These are phyloP conservation scores for Folsomia manolachei DNA, from an alignment of 2,888 invertebrate species.

Conservation along the genomic window DNA sequence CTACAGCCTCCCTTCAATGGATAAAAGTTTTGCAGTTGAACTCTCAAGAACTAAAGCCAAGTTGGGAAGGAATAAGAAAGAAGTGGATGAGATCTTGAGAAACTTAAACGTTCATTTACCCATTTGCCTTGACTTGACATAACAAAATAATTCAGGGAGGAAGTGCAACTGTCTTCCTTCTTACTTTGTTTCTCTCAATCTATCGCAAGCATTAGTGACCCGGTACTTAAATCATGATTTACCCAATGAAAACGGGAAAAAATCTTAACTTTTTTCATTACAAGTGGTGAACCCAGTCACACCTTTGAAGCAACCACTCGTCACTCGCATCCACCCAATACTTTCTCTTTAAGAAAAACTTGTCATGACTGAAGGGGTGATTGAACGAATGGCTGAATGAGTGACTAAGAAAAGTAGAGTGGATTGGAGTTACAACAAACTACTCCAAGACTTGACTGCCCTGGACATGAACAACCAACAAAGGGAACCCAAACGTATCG, in stretches of 20 bases:
- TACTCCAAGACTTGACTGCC: too few species aligned
- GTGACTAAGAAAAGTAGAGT: too few species aligned
- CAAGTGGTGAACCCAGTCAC: conserved; percentile 13
- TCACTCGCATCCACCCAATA: too few species aligned
- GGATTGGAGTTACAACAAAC: too few species aligned
- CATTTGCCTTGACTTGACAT: background rate
- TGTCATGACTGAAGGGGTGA: too few species aligned
- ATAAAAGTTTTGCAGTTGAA: background rate
- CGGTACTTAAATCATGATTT: conserved; percentile 36
- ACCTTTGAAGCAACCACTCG: background rate
- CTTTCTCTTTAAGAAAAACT: too few species aligned
- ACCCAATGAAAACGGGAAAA: conserved; percentile 24
- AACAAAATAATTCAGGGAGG: conserved; percentile 17
- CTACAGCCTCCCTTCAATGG: background rate
- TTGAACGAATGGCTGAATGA: too few species aligned
- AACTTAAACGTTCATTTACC: background rate
- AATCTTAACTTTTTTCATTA: conserved; percentile 19
- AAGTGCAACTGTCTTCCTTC: background rate
- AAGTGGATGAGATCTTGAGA: too few species aligned
- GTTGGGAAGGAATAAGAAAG: background rate
- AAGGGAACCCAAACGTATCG: too few species aligned
- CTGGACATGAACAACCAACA: too few species aligned
- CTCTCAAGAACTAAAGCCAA: too few species aligned
- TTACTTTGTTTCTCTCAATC: background rate
- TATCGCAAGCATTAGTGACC: background rate